Evolutionary conservation across 1,140 invertebrate species (phyloP).

Genomic region (Pseudomyrmex pallidus): DNA sequence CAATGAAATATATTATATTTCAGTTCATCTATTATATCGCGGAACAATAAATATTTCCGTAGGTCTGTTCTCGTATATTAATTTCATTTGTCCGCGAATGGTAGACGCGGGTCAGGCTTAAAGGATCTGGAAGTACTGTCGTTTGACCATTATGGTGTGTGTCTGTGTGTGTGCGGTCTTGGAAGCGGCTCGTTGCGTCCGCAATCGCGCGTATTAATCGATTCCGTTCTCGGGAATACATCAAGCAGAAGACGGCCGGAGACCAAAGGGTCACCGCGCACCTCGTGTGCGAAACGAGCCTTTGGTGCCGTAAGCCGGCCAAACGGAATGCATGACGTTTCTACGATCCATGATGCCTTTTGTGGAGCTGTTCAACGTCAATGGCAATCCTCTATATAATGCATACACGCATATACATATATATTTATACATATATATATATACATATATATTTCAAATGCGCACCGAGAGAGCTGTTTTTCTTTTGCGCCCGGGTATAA

Average conservation of each 20-base stretch:
- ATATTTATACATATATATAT: not conserved
- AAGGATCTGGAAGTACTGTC: conserved; percentile 43
- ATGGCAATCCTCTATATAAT: conserved; percentile 21
- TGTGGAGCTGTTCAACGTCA: conserved; percentile 37
- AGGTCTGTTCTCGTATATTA: not conserved
- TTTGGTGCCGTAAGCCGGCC: conserved; percentile 43
- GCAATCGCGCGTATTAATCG: conserved; percentile 64
- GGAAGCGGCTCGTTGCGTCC: conserved; percentile 59
- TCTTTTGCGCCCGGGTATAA: conserved; percentile 30
- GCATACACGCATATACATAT: not conserved
- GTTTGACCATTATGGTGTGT: conserved; percentile 53
- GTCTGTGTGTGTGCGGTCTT: conserved; percentile 49
- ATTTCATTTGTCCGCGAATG: conserved; percentile 7
- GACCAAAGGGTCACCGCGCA: conserved; percentile 55
- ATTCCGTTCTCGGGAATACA: conserved; percentile 53
- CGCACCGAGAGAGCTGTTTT: conserved; percentile 12
- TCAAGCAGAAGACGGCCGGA: conserved; percentile 54
- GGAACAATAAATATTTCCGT: not conserved
- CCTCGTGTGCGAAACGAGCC: conserved; percentile 51
- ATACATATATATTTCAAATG: conserved; percentile 6
- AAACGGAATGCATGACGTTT: conserved; percentile 59
- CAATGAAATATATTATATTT: conserved; percentile 8
- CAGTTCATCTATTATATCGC: not conserved
- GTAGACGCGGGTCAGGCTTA: not conserved
- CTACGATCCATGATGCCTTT: conserved; percentile 57